phyloP scores from a whole-genome alignment of 1,140 invertebrate species.

The Melanaphis sacchari region DNA sequence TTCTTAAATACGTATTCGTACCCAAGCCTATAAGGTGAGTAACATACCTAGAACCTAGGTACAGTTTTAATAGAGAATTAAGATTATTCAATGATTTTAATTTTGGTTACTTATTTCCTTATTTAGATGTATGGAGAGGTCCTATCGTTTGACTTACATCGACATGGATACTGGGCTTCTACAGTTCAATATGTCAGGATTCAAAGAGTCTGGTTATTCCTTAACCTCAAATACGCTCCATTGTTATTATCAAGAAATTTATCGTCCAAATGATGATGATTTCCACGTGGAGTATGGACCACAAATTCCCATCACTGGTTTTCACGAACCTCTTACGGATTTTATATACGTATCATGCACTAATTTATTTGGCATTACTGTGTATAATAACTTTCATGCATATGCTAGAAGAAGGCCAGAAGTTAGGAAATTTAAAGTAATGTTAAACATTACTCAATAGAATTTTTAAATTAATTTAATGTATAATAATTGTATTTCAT shows the following conservation, averaged over 20 bases:
- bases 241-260: conserved; percentile 60
- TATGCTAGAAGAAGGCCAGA: conserved; percentile 51
- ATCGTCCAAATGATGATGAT: conserved; percentile 57
- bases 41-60: neutral
- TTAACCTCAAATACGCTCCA: conserved; percentile 18
- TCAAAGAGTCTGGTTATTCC: conserved; percentile 59
- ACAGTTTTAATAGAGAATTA: neutral
- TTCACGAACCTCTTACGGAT: conserved; percentile 56
- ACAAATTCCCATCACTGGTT: conserved; percentile 40
- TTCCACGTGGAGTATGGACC: conserved; percentile 57
- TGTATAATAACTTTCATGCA: conserved; percentile 60
- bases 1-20: conserved; percentile 58
- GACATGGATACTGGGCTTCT: conserved; percentile 59
- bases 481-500: conserved; percentile 8
- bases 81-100: neutral
- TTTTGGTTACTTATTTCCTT: neutral
- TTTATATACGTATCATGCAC: conserved; percentile 59
- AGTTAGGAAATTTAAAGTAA: conserved; percentile 60
- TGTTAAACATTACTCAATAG: neutral
- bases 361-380: conserved; percentile 50
- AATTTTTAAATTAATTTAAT: neutral
- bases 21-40: conserved; percentile 60
- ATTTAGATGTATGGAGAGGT: conserved; percentile 59
- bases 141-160: conserved; percentile 59
- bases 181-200: conserved; percentile 59